Evolutionary conservation across 2,888 invertebrate species (phyloP).

Genomic region (Ischnura elegans): DNA sequence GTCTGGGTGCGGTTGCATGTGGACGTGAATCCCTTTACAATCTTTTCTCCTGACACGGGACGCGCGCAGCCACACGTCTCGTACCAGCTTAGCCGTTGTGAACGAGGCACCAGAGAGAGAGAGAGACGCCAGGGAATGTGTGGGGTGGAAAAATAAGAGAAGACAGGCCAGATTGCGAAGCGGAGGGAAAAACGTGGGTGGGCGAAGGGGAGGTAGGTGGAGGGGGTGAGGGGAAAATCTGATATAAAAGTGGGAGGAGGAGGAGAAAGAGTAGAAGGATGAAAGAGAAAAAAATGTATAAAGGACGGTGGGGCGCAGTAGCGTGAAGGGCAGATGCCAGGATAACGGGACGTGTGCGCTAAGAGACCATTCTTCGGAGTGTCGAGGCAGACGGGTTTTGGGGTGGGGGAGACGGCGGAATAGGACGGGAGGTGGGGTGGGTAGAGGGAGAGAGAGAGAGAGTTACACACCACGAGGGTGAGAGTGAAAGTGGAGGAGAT

Average conservation of each 20-base stretch:
- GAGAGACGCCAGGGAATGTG: neutral
- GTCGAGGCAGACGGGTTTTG: neutral
- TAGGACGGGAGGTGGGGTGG: neutral
- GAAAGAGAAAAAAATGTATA: neutral
- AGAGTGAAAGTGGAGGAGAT: neutral
- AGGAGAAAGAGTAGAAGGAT: neutral
- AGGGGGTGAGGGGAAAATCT: constrained; percentile 33
- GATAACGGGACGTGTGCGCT: constrained; percentile 48
- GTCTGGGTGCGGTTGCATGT: too few species aligned
- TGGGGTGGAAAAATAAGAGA: too few species aligned
- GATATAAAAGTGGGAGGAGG: constrained; percentile 16
- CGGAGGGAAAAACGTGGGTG: constrained; percentile 21
- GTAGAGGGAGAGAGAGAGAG: neutral
- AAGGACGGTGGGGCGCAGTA: constrained; percentile 42
- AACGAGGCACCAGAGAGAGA: neutral
- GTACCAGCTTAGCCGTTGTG: too few species aligned
- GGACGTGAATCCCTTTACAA: too few species aligned
- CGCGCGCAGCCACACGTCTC: too few species aligned
- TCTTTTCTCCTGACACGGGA: too few species aligned
- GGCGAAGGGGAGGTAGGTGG: constrained; percentile 20
- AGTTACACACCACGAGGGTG: neutral
- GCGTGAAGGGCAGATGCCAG: constrained; percentile 67
- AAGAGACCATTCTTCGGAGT: too few species aligned
- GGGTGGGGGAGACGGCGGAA: neutral
- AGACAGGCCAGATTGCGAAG: neutral